Conservation (phyloP, 2,797 vertebrate species). For the Tinamus major region DNA sequence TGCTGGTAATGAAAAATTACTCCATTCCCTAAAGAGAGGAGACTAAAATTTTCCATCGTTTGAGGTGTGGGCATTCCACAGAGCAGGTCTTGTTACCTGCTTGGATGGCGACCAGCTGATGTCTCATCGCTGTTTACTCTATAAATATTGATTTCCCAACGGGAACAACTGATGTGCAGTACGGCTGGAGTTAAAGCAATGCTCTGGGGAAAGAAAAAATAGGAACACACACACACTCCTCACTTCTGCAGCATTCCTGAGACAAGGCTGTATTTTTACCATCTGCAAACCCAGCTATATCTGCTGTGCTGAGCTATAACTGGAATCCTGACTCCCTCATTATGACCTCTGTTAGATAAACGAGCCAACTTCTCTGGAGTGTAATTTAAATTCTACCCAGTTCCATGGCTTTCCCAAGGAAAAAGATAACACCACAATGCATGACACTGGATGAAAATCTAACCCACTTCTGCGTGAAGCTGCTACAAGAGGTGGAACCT, state of each 20-base stretch:
- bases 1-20: neutral
- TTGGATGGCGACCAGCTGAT: conserved; percentile 25
- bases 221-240: neutral
- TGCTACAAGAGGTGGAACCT: neutral
- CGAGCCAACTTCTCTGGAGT: neutral
- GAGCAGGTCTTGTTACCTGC: conserved; percentile 17
- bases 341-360: conserved; percentile 36
- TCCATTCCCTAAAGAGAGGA: neutral
- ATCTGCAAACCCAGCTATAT: conserved; percentile 59
- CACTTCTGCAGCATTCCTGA: conserved; percentile 65
- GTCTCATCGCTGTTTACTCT: neutral
- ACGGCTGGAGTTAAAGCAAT: conserved; percentile 61
- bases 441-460: neutral
- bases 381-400: conserved; percentile 54
- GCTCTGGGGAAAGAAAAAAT: neutral
- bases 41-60: conserved; percentile 1
- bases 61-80: neutral
- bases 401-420: conserved; percentile 28
- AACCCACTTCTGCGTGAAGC: neutral
- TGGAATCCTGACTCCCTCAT: conserved; percentile 55
- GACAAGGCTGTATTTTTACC: conserved; percentile 63
- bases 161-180: conserved; percentile 32
- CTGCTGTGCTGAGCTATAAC: conserved; percentile 30
- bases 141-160: conserved; percentile 47
- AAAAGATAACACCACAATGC: conserved; percentile 53